Conservation (phyloP, 2,113 vertebrate genomes). For the Tetraodon nigroviridis region DNA sequence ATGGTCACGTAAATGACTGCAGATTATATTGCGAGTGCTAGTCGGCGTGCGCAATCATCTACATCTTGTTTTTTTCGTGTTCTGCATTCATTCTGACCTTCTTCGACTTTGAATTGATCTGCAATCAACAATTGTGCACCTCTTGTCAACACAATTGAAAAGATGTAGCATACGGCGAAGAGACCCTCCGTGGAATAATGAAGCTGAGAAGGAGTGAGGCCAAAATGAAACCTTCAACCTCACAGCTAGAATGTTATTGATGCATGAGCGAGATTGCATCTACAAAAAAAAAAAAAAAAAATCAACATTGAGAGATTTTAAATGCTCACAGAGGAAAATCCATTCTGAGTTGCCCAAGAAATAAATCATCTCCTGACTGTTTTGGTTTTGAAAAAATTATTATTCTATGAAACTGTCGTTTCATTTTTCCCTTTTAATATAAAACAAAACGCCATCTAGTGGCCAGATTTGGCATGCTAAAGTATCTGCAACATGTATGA, state of each 20-base stretch:
- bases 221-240: constrained; percentile 2
- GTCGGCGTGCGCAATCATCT: constrained; percentile 29
- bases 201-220: constrained; percentile 6
- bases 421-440: too few species aligned
- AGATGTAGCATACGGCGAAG: constrained; percentile 11
- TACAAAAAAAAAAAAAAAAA: constrained; percentile 7
- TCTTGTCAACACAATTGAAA: constrained; percentile 9
- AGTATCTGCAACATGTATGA: too few species aligned
- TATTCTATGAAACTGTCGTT: too few species aligned
- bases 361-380: too few species aligned
- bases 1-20: constrained; percentile 20
- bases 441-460: too few species aligned
- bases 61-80: constrained; percentile 27
- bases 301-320: constrained; percentile 1
- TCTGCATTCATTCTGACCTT: constrained; percentile 44
- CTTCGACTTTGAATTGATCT: constrained; percentile 54
- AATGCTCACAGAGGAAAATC: background rate
- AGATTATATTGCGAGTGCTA: constrained; percentile 11
- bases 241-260: constrained; percentile 16
- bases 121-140: constrained; percentile 37
- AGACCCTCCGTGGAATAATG: constrained; percentile 14
- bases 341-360: background rate
- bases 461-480: too few species aligned
- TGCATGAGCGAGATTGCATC: constrained; percentile 8
- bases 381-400: too few species aligned